These are phyloP conservation scores for Muscina levida DNA, from an alignment of 2,888 invertebrate species.

Conservation along the genomic window DNA sequence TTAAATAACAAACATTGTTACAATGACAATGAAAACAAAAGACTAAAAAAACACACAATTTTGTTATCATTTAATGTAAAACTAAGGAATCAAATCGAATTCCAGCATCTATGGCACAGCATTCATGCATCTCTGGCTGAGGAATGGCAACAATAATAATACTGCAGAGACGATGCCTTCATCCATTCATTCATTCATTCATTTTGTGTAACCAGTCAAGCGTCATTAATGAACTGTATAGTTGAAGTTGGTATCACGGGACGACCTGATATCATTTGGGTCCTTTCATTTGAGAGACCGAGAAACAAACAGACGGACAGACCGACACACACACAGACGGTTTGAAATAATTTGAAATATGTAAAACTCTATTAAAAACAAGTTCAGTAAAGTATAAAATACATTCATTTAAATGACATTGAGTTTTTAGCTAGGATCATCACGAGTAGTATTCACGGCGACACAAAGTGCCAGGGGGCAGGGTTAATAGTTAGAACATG, in stretches of 20 bases:
- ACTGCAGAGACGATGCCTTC: constrained; percentile 36
- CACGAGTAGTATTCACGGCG: neutral
- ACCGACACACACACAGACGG: neutral
- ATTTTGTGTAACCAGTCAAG: constrained; percentile 17
- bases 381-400: constrained; percentile 15
- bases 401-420: constrained; percentile 44
- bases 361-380: constrained; percentile 32
- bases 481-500: constrained; percentile 47
- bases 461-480: constrained; percentile 10
- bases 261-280: neutral
- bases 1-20: constrained; percentile 56
- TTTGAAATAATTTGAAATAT: constrained; percentile 31
- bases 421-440: neutral
- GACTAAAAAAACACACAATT: constrained; percentile 40
- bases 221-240: constrained; percentile 58
- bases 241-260: constrained; percentile 19
- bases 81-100: constrained; percentile 25
- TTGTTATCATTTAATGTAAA: constrained; percentile 49
- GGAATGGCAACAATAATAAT: constrained; percentile 14
- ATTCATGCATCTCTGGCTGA: neutral
- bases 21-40: constrained; percentile 13
- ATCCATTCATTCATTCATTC: constrained; percentile 38
- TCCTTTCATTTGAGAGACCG: too few species aligned
- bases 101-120: neutral
- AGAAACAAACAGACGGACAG: neutral